Base-by-base conservation (phyloP, 2,113 vertebrate genomes). In the Siphamia tubifer region DNA sequence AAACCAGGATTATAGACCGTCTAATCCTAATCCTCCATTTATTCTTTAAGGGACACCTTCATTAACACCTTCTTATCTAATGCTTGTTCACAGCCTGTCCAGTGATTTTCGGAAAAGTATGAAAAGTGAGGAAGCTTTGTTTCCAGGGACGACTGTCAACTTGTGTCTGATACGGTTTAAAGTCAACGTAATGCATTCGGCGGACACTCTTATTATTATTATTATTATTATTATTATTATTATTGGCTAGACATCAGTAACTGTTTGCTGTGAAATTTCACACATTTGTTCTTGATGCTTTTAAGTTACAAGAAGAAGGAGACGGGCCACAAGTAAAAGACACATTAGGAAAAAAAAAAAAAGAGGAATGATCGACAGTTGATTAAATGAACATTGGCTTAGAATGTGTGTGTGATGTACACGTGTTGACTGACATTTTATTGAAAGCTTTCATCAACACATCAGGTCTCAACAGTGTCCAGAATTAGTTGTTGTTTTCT, bases 11-110 rank as follows among this genome's bases (percentile, higher is more conserved):
- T 68, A 68, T 16, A 16, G 56, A 61, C 38, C 11, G 24, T 55
- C 51, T 60, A 47, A 79, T 82, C 28, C 69, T 62, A 47, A 74
- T 56, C 61, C 44, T 47, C 27, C 17, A 8, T 58, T 19, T 61
- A 54, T 77, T 73, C 69, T 58, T 55, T 30, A 69, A 68, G 21
- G 28, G 34, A 62, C 31, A 25, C 32, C 21, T 58, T 48, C 20
- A 42, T 48, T 25, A 34, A 11, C 44, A 27, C 49, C 13, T 49
- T 36, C 4, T 34, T 21, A 56, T 64, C 2, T 51, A 27, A 25
- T 27, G 21, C 31, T 35, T 17, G 17, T 17, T 27, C 12, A 9
- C 23, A 27, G 23, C 16, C 43, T 24, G 43, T 13, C 6, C 15
- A 40, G 9, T 13, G 24, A 9, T 35, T 55, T 35, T 21, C 40